Evolutionary conservation across 1,140 invertebrate species (phyloP).

Genomic region (Drosophila takahashii): DNA sequence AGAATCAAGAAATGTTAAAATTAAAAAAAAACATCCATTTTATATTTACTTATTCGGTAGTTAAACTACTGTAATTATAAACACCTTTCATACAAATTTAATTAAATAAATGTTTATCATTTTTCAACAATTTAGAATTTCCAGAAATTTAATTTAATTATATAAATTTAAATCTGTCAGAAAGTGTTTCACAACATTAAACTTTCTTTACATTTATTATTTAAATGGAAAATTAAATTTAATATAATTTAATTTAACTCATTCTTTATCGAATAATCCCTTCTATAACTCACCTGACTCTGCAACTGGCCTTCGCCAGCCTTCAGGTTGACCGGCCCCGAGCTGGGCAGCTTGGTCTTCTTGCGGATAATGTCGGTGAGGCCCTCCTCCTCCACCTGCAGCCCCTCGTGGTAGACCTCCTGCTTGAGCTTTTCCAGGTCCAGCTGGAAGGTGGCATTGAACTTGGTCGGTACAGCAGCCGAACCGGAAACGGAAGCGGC

Average conservation of each 20-base stretch:
- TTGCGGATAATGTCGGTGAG: constrained; percentile 89
- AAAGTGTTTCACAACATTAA: too few species aligned
- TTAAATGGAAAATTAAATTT: too few species aligned
- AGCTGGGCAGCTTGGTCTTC: constrained; percentile 87
- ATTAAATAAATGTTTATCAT: too few species aligned
- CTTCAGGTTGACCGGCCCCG: constrained; percentile 9
- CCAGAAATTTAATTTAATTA: too few species aligned
- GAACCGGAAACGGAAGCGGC: constrained; percentile 15
- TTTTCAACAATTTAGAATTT: too few species aligned
- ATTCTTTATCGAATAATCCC: too few species aligned
- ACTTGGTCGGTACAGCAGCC: constrained; percentile 47
- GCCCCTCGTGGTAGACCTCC: constrained; percentile 90
- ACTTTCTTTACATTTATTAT: too few species aligned
- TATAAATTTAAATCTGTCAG: too few species aligned
- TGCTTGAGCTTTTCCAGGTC: constrained; percentile 92
- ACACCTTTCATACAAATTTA: too few species aligned
- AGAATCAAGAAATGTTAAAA: not conserved
- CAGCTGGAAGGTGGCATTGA: constrained; percentile 89
- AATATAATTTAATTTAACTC: too few species aligned
- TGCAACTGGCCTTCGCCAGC: constrained; percentile 65
- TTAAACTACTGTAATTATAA: too few species aligned
- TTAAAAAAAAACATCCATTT: not conserved
- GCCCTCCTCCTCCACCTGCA: constrained; percentile 93
- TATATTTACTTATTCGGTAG: too few species aligned
- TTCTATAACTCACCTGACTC: constrained; percentile 39